Conservation (phyloP, 2,113 vertebrate genomes). For the Syngnathus scovelli region DNA sequence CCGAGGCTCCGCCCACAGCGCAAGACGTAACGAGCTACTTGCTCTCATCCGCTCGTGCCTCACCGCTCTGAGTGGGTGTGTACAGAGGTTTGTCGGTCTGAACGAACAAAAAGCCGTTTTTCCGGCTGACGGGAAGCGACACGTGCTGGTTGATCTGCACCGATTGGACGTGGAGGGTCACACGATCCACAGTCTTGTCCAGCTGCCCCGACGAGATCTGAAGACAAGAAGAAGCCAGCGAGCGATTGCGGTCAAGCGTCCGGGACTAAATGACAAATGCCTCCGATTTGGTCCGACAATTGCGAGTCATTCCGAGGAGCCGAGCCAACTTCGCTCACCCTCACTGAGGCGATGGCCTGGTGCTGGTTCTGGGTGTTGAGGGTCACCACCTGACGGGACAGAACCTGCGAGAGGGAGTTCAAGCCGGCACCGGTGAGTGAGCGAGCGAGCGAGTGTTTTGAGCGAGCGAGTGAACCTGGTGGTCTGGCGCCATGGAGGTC, state of each 20-base stretch:
- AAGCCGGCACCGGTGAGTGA: background rate
- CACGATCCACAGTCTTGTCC: constrained; percentile 43
- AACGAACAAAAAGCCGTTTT: constrained; percentile 87
- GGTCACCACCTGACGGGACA: constrained; percentile 46
- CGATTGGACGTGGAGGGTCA: constrained; percentile 77
- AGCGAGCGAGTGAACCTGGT: background rate
- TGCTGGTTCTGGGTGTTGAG: constrained; percentile 73
- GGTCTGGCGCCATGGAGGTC: constrained; percentile 73
- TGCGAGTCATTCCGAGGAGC: too few species aligned
- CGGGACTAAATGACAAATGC: too few species aligned
- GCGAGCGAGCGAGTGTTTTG: background rate
- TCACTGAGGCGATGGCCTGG: constrained; percentile 69
- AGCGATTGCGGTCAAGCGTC: too few species aligned
- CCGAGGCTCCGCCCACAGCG: background rate
- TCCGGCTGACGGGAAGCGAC: constrained; percentile 71
- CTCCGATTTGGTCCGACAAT: too few species aligned
- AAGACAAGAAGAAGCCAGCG: constrained; percentile 2
- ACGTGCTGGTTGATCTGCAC: constrained; percentile 69
- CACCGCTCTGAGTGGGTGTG: constrained; percentile 84
- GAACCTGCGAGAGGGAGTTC: constrained; percentile 20
- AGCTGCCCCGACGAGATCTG: constrained; percentile 74
- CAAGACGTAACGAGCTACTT: background rate
- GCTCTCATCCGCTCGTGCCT: background rate
- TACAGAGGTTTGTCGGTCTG: constrained; percentile 91
- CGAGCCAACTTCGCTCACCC: constrained; percentile 59